Conservation (phyloP, 2,113 vertebrate species). For the Crypturellus undulatus region DNA sequence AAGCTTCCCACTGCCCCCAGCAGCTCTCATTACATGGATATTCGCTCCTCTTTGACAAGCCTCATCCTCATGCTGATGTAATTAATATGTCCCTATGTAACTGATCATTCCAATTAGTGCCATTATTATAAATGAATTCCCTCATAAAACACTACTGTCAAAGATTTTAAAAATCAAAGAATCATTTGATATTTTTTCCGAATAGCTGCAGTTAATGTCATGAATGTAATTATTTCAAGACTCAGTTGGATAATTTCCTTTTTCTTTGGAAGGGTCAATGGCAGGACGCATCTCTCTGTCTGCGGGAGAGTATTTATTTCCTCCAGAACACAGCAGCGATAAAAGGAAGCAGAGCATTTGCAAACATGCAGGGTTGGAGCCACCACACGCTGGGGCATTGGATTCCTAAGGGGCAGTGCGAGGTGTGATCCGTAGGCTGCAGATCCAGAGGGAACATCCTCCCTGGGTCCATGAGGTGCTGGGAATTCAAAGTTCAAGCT, state of each 20-base stretch:
- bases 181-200: background rate
- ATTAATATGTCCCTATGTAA: background rate
- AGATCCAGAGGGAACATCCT: background rate
- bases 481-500: background rate
- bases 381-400: too few relatives aligned
- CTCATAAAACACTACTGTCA: background rate
- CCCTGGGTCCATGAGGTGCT: background rate
- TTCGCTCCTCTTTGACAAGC: background rate
- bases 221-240: background rate
- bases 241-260: background rate
- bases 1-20: background rate
- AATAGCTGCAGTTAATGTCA: background rate
- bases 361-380: too few relatives aligned
- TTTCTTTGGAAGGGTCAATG: background rate
- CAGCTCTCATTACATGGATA: background rate
- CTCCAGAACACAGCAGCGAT: background rate
- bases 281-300: background rate
- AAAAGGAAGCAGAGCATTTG: too few relatives aligned
- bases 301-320: background rate
- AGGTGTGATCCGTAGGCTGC: background rate
- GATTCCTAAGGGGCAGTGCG: background rate
- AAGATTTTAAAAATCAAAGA: background rate
- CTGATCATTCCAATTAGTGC: background rate
- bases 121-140: constrained; percentile 16
- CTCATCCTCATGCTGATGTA: background rate